Conservation (phyloP, 2,113 vertebrate genomes). For the Kryptolebias marmoratus region DNA sequence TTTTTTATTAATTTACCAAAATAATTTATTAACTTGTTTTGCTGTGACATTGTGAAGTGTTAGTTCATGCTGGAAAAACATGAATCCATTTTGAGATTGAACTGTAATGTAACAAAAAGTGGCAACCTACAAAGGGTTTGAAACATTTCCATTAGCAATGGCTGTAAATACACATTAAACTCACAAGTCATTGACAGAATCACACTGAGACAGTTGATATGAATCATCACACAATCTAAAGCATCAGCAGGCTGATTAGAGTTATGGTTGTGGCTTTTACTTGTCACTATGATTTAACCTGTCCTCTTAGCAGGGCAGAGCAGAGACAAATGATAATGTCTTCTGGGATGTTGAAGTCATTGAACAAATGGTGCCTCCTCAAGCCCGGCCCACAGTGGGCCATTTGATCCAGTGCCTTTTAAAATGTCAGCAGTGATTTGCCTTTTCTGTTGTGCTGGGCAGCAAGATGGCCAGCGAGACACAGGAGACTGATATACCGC, state of each 20-base stretch:
- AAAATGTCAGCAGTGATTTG: conserved; percentile 82
- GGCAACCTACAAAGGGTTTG: background rate
- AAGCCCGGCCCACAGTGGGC: conserved; percentile 60
- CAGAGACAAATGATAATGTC: conserved; percentile 72
- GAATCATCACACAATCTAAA: conserved; percentile 47
- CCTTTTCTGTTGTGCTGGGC: conserved; percentile 61
- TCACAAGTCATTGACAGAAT: conserved; percentile 16
- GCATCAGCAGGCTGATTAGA: conserved; percentile 59
- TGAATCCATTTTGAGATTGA: background rate
- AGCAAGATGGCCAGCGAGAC: conserved; percentile 61
- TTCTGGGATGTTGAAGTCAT: conserved; percentile 70
- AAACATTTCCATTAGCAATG: background rate
- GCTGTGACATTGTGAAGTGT: background rate
- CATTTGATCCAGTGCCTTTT: conserved; percentile 77
- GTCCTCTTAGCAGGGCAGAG: conserved; percentile 64
- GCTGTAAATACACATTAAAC: background rate
- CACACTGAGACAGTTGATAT: conserved; percentile 23
- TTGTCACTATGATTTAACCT: conserved; percentile 74
- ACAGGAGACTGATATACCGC: conserved; percentile 61
- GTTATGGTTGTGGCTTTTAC: conserved; percentile 59
- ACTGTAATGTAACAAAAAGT: background rate
- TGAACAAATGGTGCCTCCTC: conserved; percentile 71
- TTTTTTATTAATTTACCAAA: background rate
- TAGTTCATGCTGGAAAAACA: background rate
- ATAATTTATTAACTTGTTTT: background rate